These are phyloP conservation scores for Brachynemurus nebulosus DNA, from an alignment of 2,888 invertebrate species.

Conservation along the genomic window DNA sequence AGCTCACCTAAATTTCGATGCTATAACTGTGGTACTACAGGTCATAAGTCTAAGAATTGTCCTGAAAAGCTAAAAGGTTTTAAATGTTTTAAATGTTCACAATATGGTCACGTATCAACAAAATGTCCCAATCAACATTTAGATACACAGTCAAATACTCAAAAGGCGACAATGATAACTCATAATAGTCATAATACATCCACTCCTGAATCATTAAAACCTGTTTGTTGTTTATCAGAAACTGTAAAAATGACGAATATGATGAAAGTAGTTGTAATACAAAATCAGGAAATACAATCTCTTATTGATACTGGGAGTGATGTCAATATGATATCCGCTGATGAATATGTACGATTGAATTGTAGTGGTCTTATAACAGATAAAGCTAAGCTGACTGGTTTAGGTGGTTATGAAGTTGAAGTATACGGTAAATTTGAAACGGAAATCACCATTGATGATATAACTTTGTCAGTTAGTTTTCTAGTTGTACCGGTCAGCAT, in stretches of 20 bases:
- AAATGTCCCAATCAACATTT: too few species aligned
- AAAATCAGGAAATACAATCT: neutral
- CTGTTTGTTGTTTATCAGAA: too few species aligned
- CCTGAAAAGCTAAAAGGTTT: slow-evolving; percentile 2
- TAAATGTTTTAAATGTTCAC: slow-evolving; percentile 7
- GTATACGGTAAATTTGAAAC: slow-evolving; percentile 2
- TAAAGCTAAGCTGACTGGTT: neutral
- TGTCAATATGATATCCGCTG: neutral
- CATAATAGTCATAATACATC: too few species aligned
- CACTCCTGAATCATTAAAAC: too few species aligned
- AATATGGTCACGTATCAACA: slow-evolving; percentile 5
- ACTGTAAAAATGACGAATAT: too few species aligned
- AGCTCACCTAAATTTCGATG: too few species aligned
- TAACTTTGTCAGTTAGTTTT: neutral
- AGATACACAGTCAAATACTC: too few species aligned
- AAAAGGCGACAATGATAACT: too few species aligned
- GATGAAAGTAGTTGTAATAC: neutral
- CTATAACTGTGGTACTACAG: slow-evolving; percentile 1
- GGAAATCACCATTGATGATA: slow-evolving; percentile 3
- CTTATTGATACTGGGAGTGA: neutral
- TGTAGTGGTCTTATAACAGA: neutral
- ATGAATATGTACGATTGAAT: neutral
- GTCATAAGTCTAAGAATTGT: slow-evolving; percentile 6
- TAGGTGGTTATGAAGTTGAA: neutral
- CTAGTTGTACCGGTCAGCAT: slow-evolving; percentile 2